These are phyloP conservation scores for Platypus cylindrus DNA, from an alignment of 2,888 invertebrate genomes.

Conservation along the genomic window DNA sequence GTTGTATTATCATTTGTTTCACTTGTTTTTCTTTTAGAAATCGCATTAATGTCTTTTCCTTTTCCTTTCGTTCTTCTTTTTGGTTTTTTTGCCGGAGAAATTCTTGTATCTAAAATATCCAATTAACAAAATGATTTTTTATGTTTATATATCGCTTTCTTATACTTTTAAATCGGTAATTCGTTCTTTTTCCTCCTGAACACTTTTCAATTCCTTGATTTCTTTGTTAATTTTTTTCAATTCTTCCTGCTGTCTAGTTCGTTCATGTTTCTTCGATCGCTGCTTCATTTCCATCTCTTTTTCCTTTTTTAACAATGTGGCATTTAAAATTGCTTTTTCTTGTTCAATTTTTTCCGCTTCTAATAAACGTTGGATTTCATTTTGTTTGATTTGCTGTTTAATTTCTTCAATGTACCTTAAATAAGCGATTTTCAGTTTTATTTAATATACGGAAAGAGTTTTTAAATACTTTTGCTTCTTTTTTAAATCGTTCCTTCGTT, in stretches of 20 bases:
- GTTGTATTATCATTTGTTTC: conserved; percentile 36
- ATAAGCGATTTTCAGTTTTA: no score
- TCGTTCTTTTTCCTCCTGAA: conserved; percentile 52
- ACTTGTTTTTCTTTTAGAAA: conserved; percentile 52
- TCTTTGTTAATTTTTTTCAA: conserved; percentile 50
- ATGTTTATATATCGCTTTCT: no score
- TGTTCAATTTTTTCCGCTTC: conserved; percentile 56
- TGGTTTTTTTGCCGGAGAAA: conserved; percentile 50
- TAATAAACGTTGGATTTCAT: conserved; percentile 40
- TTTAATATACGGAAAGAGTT: no score
- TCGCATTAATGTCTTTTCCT: conserved; percentile 41
- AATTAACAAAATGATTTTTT: no score
- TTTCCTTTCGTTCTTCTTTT: conserved; percentile 43
- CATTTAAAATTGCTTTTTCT: conserved; percentile 50
- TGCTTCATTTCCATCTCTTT: conserved; percentile 49
- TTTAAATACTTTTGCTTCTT: conserved; percentile 24
- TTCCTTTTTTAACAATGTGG: conserved; percentile 49
- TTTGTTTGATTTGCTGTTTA: conserved; percentile 39
- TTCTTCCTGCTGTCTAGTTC: conserved; percentile 43
- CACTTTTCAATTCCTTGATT: conserved; percentile 44
- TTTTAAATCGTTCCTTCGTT: conserved; percentile 30
- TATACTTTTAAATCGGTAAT: conserved; percentile 53
- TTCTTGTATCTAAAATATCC: no score
- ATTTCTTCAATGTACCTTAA: conserved; percentile 30
- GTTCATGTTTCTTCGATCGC: conserved; percentile 40